phyloP scores from a whole-genome alignment of 2,888 invertebrate species.

The Pteria penguin region DNA sequence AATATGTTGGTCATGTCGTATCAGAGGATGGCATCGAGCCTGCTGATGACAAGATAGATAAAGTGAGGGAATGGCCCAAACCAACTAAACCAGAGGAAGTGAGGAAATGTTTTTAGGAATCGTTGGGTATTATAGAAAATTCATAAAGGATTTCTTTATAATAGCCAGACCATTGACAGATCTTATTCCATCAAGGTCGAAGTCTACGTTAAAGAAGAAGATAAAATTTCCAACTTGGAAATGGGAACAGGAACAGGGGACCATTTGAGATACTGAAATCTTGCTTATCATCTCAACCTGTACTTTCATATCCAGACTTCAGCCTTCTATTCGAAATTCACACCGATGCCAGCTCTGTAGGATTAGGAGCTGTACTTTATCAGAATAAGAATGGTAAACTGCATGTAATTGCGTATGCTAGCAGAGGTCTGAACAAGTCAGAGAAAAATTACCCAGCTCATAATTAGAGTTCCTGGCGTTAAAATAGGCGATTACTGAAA shows the following conservation, averaged over 20 bases:
- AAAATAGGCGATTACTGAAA: too few relatives aligned
- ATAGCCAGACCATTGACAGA: slow-evolving; percentile 17
- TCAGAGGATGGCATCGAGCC: too few relatives aligned
- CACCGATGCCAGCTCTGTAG: too few relatives aligned
- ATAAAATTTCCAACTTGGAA: background rate
- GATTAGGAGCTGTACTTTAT: slow-evolving; percentile 29
- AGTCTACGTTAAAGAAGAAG: background rate
- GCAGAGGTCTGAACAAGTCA: too few relatives aligned
- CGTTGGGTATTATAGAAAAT: slow-evolving; percentile 4
- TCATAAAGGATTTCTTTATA: slow-evolving; percentile 12
- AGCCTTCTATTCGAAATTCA: too few relatives aligned
- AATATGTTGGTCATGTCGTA: slow-evolving; percentile 11
- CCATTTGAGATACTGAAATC: slow-evolving; percentile 1
- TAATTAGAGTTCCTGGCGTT: too few relatives aligned
- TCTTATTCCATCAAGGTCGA: slow-evolving; percentile 2
- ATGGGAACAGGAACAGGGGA: slow-evolving; percentile 11
- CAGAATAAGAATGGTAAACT: slow-evolving; percentile 28
- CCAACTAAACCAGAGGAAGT: too few relatives aligned
- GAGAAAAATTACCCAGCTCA: too few relatives aligned
- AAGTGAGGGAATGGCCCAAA: background rate
- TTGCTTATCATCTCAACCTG: background rate
- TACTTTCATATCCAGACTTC: background rate
- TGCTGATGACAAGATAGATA: background rate
- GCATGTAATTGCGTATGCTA: too few relatives aligned
- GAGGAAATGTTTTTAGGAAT: too few relatives aligned